These are phyloP conservation scores for Plagiodera versicolora DNA, from an alignment of 2,888 invertebrate genomes.

Conservation along the genomic window DNA sequence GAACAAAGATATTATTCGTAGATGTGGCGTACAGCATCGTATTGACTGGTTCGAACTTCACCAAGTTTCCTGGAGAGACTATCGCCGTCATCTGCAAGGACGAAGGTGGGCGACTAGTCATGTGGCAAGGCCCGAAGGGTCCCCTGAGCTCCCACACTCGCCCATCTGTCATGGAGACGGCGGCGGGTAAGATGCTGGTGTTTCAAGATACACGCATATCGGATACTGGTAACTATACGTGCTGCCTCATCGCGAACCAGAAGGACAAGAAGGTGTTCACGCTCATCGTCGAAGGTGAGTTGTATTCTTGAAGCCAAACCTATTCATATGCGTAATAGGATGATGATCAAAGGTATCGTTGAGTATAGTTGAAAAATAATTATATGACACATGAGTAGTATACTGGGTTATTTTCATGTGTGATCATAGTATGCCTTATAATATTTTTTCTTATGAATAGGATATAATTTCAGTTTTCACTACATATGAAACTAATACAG, in stretches of 20 bases:
- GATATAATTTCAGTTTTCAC: too few species aligned
- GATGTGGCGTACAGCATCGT: neutral
- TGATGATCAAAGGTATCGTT: too few species aligned
- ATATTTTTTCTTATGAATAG: too few species aligned
- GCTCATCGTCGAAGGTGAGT: constrained; percentile 8
- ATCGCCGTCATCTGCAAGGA: constrained; percentile 11
- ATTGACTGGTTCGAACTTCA: neutral
- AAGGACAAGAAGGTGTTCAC: constrained; percentile 6
- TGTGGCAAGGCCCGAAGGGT: constrained; percentile 9
- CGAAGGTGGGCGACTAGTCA: constrained; percentile 7
- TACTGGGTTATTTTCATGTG: too few species aligned
- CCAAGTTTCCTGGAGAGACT: constrained; percentile 1
- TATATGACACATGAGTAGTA: too few species aligned
- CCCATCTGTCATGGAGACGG: constrained; percentile 5
- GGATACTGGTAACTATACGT: constrained; percentile 12
- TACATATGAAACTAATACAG: too few species aligned
- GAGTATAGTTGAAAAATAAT: too few species aligned
- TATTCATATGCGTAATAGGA: too few species aligned
- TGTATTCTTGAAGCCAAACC: too few species aligned
- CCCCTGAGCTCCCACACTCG: constrained; percentile 3
- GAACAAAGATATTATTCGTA: neutral
- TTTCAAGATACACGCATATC: neutral
- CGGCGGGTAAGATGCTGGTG: constrained; percentile 7
- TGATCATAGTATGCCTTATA: too few species aligned
- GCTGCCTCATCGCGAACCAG: neutral